Percentiles rank a stretch among this genome's conserved stretches.
phyloP scores from a whole-genome alignment of 2,113 vertebrate genomes.

The Pholis gunnellus region DNA sequence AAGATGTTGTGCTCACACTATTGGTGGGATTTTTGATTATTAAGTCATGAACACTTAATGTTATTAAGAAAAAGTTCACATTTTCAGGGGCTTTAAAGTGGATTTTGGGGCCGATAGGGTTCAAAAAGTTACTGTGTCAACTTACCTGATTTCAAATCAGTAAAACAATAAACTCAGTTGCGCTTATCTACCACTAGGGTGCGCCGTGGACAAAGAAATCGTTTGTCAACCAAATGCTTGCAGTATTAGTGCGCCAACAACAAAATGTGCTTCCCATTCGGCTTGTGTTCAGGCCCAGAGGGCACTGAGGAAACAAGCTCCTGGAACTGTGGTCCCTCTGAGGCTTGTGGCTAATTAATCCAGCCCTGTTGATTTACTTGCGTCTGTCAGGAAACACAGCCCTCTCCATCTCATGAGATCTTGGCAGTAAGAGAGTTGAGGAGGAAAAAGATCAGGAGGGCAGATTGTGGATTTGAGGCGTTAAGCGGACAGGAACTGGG shows the following conservation, averaged over 20 bases:
- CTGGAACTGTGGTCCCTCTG: conserved; percentile 22
- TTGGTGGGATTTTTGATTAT: background rate
- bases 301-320: conserved; percentile 12
- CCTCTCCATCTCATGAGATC: background rate
- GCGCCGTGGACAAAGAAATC: conserved; percentile 47
- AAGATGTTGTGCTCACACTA: background rate
- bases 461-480: conserved; percentile 51
- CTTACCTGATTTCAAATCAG: background rate
- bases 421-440: conserved; percentile 30
- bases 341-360: conserved; percentile 20
- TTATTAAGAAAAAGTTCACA: too few relatives aligned
- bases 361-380: conserved; percentile 8
- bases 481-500: conserved; percentile 56
- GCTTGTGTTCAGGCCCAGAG: conserved; percentile 29
- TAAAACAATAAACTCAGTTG: background rate
- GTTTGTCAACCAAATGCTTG: background rate
- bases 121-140: background rate
- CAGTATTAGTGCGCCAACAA: too few relatives aligned
- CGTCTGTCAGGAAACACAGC: conserved; percentile 23
- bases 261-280: conserved; percentile 2
- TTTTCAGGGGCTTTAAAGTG: background rate
- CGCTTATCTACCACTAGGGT: conserved; percentile 26
- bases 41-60: too few relatives aligned
- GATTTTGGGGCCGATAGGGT: background rate
- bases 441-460: conserved; percentile 17